These are phyloP conservation scores for Falco cherrug DNA, from an alignment of 2,797 vertebrate species.

Conservation along the genomic window DNA sequence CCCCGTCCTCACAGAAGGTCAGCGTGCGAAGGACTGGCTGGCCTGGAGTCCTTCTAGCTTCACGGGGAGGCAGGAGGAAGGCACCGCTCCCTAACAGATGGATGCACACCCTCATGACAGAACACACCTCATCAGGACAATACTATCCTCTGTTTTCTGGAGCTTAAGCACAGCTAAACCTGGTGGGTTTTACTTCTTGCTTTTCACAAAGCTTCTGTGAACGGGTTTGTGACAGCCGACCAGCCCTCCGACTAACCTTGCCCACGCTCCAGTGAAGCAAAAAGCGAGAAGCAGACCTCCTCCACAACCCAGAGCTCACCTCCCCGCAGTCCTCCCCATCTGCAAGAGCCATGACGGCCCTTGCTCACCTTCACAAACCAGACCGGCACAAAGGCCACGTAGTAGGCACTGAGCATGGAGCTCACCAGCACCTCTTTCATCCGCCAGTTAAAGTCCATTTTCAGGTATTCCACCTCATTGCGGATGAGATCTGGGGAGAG, in stretches of 20 bases:
- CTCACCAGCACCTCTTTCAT: conserved; percentile 99
- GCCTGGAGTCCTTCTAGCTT: neutral
- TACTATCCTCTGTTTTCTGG: neutral
- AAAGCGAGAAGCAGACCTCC: neutral
- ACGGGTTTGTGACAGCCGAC: no score
- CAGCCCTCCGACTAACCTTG: neutral
- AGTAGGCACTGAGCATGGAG: conserved; percentile 98
- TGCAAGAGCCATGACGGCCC: neutral
- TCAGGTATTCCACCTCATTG: conserved; percentile 95
- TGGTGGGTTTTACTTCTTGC: neutral
- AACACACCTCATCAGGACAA: neutral
- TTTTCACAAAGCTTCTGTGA: neutral
- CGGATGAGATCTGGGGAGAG: conserved; percentile 96
- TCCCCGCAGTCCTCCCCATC: neutral
- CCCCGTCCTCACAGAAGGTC: neutral
- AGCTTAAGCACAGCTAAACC: neutral
- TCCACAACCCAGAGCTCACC: neutral
- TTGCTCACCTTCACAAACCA: conserved; percentile 96
- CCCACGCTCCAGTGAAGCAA: neutral
- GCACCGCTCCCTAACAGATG: neutral
- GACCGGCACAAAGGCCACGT: conserved; percentile 96
- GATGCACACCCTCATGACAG: neutral
- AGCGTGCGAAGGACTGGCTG: neutral
- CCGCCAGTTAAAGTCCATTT: conserved; percentile 98
- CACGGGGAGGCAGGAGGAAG: neutral